A percentile compares a stretch with the other conserved stretches of the same genome.
phyloP scores from a whole-genome alignment of 2,113 vertebrate species.

The Stigmatopora nigra region DNA sequence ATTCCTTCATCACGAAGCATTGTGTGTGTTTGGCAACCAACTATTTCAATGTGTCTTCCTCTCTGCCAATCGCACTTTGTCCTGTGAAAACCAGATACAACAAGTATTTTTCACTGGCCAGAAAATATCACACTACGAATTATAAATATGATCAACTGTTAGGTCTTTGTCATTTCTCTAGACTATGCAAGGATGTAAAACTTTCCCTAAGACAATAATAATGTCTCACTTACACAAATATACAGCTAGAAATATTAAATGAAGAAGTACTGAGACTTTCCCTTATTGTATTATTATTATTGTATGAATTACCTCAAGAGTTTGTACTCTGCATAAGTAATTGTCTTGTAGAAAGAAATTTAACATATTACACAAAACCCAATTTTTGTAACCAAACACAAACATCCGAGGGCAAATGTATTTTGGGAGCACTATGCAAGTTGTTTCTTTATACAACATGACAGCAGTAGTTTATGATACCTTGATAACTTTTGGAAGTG shows the following conservation, averaged over 20 bases:
- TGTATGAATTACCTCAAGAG: too few relatives aligned
- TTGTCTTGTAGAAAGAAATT: not conserved
- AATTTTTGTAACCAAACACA: too few relatives aligned
- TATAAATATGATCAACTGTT: conserved; percentile 24
- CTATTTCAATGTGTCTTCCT: conserved; percentile 43
- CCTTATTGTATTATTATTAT: not conserved
- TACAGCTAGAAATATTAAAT: not conserved
- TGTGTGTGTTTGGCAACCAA: conserved; percentile 43
- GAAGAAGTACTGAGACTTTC: too few relatives aligned
- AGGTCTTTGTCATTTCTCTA: conserved; percentile 18
- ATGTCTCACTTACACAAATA: conserved; percentile 6
- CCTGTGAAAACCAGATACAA: conserved; percentile 28
- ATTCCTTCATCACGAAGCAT: conserved; percentile 50
- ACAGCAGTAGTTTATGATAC: not conserved
- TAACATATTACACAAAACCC: too few relatives aligned
- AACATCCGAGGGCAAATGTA: too few relatives aligned
- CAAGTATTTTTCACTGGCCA: conserved; percentile 20
- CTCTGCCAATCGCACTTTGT: conserved; percentile 28
- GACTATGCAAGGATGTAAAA: not conserved
- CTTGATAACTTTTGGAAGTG: not conserved
- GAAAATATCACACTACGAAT: conserved; percentile 1
- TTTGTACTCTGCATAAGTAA: not conserved
- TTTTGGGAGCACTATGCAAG: not conserved
- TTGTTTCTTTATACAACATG: not conserved
- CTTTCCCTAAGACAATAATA: conserved; percentile 2